Evolutionary conservation across 2,113 vertebrate species (phyloP).

Genomic region (Riparia riparia): DNA sequence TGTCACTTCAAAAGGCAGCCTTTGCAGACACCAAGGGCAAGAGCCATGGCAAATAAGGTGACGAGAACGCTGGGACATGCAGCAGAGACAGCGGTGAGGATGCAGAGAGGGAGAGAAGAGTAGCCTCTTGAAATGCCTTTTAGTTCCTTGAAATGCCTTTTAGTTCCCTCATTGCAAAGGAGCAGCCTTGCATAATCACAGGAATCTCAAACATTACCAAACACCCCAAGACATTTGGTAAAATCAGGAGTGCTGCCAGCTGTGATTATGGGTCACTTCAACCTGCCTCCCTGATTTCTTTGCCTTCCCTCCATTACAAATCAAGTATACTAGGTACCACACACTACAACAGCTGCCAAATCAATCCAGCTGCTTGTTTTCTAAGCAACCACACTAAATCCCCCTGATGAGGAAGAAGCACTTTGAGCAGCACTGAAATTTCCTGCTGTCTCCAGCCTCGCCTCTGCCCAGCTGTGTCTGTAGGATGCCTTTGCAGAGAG

Average conservation of each 20-base stretch:
- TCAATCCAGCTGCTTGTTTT: not conserved
- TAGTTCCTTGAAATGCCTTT: not conserved
- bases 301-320: not conserved
- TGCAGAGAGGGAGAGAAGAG: not conserved
- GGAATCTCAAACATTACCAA: not conserved
- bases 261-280: not conserved
- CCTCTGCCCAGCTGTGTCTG: not conserved
- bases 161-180: not conserved
- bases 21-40: not conserved
- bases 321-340: not conserved
- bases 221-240: not conserved
- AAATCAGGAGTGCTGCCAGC: not conserved
- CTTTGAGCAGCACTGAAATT: not conserved
- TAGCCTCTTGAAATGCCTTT: not conserved
- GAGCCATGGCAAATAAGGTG: not conserved
- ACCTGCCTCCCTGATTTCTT: not conserved
- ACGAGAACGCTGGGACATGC: accelerated
- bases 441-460: not conserved
- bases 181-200: not conserved
- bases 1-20: not conserved
- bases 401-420: not conserved
- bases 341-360: not conserved
- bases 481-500: not conserved
- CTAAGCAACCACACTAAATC: not conserved
- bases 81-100: not conserved